Evolutionary conservation across 30 jellyfish, hydroid and myxozoan genomes (phyloP), one percentile per base, ranked within the genome.

Genomic region (Nemopilema nomurai): DNA sequence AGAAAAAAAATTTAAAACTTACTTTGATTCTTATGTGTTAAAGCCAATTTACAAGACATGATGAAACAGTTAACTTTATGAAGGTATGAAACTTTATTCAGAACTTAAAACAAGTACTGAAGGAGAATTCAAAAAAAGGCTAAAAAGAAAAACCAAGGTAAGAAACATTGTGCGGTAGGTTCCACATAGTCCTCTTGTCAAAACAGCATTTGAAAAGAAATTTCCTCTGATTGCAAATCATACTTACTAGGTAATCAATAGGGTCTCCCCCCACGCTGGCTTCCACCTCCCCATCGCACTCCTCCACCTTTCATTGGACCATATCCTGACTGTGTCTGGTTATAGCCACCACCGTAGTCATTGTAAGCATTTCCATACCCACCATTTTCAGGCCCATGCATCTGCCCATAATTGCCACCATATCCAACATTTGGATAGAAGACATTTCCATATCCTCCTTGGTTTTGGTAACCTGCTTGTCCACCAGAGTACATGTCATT

Each of bases 211-310:
- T n/a, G n/a, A n/a, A n/a, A n/a, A n/a, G n/a, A n/a, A n/a, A n/a
- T n/a, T n/a, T n/a, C n/a, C n/a, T n/a, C n/a, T 3, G 13, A 41
- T 3, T 41, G 6, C 13, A 41, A 41, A 41, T 3, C 13, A 13
- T 13, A 41, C 6, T 3, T 41, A 41, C 57, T 13, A 3, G 6
- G 57, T 3, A 41, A 26, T 26, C 31, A 67, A 67, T 67, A 67
- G 28, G 77, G 77, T 31, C 77, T 21, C 18, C 77, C 77, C 8
- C 77, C 77, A 16, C 73, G 66, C 21, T 79, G 28, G 24, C 94
- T 83, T 25, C 90, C 90, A 22, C 97, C 74, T 51, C 96, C 69
- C 19, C 98, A 80, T 1, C 97, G 76, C 30, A 94, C 85, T 30
- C 94, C 77, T n/a, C 94, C 89, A 80, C 90, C 89, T 18, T 96